Evolutionary conservation across 2,888 invertebrate genomes (phyloP), one percentile per base, ranked within the genome.

Genomic region (Aspidiotus rigidus): DNA sequence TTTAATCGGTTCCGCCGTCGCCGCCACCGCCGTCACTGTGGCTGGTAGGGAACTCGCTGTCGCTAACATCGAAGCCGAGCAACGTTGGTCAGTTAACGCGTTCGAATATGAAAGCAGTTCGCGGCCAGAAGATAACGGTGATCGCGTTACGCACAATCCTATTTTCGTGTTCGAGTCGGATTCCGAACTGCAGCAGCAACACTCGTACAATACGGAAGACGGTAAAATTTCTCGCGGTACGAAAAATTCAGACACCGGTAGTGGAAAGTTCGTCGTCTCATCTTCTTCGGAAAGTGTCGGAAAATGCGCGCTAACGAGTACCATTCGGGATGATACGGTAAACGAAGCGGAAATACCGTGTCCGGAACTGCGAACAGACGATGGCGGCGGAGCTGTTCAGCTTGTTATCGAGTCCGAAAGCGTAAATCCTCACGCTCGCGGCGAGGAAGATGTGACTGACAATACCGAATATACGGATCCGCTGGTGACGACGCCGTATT

Each of bases 401-500:
- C 11, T 49, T 49, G 49, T 49, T 11, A n/a, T 49, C 49, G 11
- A 49, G 49, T 49, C 49, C n/a, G 10, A 28, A 42, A 15, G 41
- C 60, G 60, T 15, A 9, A 39, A 7, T 13, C 41, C 39, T 16
- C 11, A 40, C n/a, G 54, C 40, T 16, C 56, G n/a, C 15, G 17
- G 13, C 16, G 57, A 40, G 13, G 64, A 64, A 39, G 55, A 56
- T 16, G 59, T 57, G 42, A 66, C 57, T 59, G 57, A 57, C 16
- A 57, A 66, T 39, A 57, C 59, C 2, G 57, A 57, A 39, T 66
- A 59, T 10, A 57, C 66, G 1, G 66, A 66, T 66, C 66, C 66
- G 44, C 49, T 66, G 11, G 57, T 66, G 10, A 66, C 66, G 40
- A 66, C 66, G 16, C 66, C 66, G 59, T 66, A 66, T 66, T 66